These are phyloP conservation scores for Scartelaos histophorus DNA, from an alignment of 2,113 vertebrate species.

Conservation along the genomic window DNA sequence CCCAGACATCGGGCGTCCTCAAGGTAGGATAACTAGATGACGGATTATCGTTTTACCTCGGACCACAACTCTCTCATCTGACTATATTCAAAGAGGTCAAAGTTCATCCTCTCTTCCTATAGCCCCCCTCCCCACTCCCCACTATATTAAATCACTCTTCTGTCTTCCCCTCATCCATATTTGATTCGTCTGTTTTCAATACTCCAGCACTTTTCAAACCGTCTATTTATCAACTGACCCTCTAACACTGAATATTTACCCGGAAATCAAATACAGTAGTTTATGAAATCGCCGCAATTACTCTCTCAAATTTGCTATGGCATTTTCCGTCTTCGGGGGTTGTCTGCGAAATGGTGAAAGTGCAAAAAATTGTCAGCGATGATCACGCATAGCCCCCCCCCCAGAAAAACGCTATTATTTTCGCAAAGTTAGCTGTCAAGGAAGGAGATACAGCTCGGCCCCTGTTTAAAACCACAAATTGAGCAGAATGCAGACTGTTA, in stretches of 20 bases:
- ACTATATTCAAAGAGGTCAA: constrained; percentile 86
- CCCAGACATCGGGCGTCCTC: no score
- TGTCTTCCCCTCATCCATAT: constrained; percentile 91
- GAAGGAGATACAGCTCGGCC: constrained; percentile 28
- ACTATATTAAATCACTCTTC: constrained; percentile 97
- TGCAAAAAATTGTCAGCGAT: constrained; percentile 45
- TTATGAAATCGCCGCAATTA: constrained; percentile 96
- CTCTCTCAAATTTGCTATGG: constrained; percentile 52
- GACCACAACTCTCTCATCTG: constrained; percentile 34
- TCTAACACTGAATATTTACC: constrained; percentile 84
- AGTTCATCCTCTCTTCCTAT: constrained; percentile 78
- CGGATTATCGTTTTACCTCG: not conserved
- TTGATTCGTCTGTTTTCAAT: constrained; percentile 92
- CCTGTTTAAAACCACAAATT: constrained; percentile 42
- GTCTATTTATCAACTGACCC: constrained; percentile 94
- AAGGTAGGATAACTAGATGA: no score
- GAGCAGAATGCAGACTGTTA: constrained; percentile 35
- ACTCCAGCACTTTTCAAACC: constrained; percentile 91
- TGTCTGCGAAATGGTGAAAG: constrained; percentile 51
- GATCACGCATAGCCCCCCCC: constrained; percentile 50
- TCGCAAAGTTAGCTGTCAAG: constrained; percentile 65
- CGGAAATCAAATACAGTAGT: constrained; percentile 88
- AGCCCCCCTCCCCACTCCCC: constrained; percentile 49
- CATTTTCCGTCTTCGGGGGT: constrained; percentile 56
- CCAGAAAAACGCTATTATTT: constrained; percentile 62